Base-by-base conservation (phyloP, 2,113 vertebrate genomes). In the Mus spicilegus region DNA sequence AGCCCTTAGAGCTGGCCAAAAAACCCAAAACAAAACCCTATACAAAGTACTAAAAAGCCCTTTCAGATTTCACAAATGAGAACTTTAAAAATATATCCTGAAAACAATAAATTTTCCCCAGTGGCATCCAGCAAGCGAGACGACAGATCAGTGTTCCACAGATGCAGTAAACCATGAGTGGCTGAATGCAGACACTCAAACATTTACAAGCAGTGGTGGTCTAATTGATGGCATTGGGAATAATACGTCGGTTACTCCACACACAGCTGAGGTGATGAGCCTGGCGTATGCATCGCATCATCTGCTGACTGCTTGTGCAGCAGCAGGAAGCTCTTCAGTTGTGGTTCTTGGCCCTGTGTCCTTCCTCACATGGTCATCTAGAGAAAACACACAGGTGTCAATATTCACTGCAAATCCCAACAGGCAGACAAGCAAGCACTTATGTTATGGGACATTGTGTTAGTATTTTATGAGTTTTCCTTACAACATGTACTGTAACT, bases 351-450 rank as follows among this genome's bases (percentile, higher is more conserved):
- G 90, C 82, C 63, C 84, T 26, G 46, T 91, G 87, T 96, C 97
- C 33, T 87, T 91, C 51, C 97, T 97, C 92, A 93, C 92, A 96
- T 90, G 94, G 84, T 92, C 87, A 81, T 73, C 99, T 99, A 97
- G 87, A 98, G 98, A 51, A 8, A 56, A 96, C 3, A 95, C 1
- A 97, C 3, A 12, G 20, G 17, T 8, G 81, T 72, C 77, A 96
- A 82, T n/a, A 78, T 1, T 80, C 36, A 87, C 5, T 10, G 63
- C 76, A 28, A 82, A 65, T 51, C 54, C 97, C 28, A 72, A 56
- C 1, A 77, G 56, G 61, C 20, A 85, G 49, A 73, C 28, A 0
- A n/a, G 39, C 42, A 95, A 51, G 78, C 36, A 0, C 0, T 78
- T 20, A 20, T 8, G 84, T 76, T 81, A 80, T 63, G 20, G 8